Percentiles rank a stretch among this genome's conserved stretches.
Conservation (phyloP, 1,140 invertebrate genomes). For the Hycleus cichorii region DNA sequence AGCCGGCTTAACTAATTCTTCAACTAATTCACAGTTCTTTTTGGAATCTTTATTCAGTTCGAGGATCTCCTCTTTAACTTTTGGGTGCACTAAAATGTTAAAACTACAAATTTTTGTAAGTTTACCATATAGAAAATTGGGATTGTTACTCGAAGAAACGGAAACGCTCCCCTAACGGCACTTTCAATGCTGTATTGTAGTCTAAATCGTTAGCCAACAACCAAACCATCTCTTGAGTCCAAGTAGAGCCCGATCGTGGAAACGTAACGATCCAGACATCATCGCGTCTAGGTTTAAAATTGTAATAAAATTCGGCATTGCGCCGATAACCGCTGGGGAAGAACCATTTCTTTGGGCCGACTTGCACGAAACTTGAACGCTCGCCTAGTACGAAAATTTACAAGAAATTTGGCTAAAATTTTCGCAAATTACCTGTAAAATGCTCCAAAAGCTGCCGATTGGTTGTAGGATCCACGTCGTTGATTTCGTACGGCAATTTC, state of each 20-base stretch:
- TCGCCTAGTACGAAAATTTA: constrained; percentile 46
- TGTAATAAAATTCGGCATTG: constrained; percentile 59
- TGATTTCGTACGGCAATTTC: constrained; percentile 47
- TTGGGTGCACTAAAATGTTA: constrained; percentile 51
- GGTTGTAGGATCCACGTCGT: constrained; percentile 42
- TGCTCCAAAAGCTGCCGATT: constrained; percentile 46
- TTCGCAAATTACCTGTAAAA: constrained; percentile 44
- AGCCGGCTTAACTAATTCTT: constrained; percentile 44
- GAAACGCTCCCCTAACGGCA: constrained; percentile 53
- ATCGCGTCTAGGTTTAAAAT: constrained; percentile 54
- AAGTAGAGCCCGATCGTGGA: constrained; percentile 77
- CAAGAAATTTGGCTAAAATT: neutral
- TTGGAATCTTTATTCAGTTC: constrained; percentile 43
- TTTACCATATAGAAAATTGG: constrained; percentile 4
- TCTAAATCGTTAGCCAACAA: constrained; percentile 65
- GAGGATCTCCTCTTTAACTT: constrained; percentile 49
- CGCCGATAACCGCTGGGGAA: constrained; percentile 56
- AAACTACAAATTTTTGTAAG: constrained; percentile 43
- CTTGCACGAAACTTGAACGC: constrained; percentile 49
- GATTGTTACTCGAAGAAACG: constrained; percentile 66
- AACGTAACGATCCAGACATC: constrained; percentile 70
- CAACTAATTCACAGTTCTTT: constrained; percentile 44
- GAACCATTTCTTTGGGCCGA: constrained; percentile 66
- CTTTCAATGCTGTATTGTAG: constrained; percentile 52
- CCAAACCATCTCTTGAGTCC: constrained; percentile 77